Base-by-base conservation (phyloP, 2,113 vertebrate genomes). In the Triplophysa dalaica region DNA sequence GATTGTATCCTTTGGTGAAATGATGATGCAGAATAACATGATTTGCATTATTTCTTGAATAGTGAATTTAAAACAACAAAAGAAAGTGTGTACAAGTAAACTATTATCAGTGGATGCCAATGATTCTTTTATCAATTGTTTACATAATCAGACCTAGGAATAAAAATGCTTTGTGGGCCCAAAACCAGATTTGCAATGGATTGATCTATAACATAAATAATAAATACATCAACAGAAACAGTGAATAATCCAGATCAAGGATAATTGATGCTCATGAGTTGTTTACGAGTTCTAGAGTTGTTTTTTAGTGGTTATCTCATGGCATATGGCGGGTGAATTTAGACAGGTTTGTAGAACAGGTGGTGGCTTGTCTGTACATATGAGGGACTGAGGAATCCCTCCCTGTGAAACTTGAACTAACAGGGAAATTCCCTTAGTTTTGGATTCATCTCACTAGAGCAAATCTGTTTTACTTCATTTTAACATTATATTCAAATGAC, bases 261-360 rank as follows among this genome's bases (percentile, higher is more conserved):
- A 48, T 41, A 70, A 65, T 81, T 82, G 75, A 83, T 77, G 67
- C 74, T 82, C 77, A 89, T 88, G 85, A 88, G 91, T 91, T 90
- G 93, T 94, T 93, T 89, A 92, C 84, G 43, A 93, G 89, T 86
- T 85, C 69, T 65, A 45, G 22, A 86, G 87, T 60, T 17, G 85
- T 76, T 86, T 86, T 90, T 75, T 66, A 86, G 79, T 22, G 22
- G 87, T 89, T 91, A 87, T 89, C 86, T 89, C 88, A 70, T 73
- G 91, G 78, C 94, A 95, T 95, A 95, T 91, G 93, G 91, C 88
- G 90, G 87, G 83, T 86, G 93, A 94, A 94, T 91, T 89, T 87
- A 91, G 93, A 89, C 86, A 93, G 92, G 90, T 92, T 89, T 90
- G 85, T 77, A 61, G 87, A 94, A 91, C 92, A 96, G 92, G 92